A percentile compares a stretch with the other conserved stretches of the same genome.
phyloP scores from a whole-genome alignment of 2,888 invertebrate genomes.

The Apomyelois bistriatella region DNA sequence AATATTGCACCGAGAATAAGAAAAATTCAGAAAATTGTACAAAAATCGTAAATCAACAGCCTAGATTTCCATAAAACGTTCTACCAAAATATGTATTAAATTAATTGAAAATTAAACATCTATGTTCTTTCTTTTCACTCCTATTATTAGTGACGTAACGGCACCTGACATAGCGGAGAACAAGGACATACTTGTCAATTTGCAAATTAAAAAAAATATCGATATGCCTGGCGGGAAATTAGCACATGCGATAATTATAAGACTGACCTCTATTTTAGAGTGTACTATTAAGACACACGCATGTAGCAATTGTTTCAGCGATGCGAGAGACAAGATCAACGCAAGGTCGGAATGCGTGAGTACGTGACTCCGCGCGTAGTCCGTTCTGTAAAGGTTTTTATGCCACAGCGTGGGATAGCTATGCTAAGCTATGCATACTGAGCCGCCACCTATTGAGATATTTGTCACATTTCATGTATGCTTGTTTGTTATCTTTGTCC shows the following conservation, averaged over 20 bases:
- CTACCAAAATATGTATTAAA: too few relatives aligned
- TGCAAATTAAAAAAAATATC: background rate
- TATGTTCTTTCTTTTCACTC: too few relatives aligned
- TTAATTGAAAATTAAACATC: too few relatives aligned
- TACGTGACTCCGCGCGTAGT: background rate
- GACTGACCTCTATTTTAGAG: constrained; percentile 4
- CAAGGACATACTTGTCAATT: too few relatives aligned
- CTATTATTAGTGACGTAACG: too few relatives aligned
- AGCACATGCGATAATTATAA: background rate
- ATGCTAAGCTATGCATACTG: background rate
- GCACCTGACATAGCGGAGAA: background rate
- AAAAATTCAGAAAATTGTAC: too few relatives aligned
- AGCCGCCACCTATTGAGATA: too few relatives aligned
- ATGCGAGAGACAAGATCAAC: constrained; percentile 33
- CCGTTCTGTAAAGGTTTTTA: background rate
- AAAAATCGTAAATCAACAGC: too few relatives aligned
- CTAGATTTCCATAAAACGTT: too few relatives aligned
- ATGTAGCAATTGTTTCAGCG: constrained; percentile 16
- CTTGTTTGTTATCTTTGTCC: too few relatives aligned
- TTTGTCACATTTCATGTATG: too few relatives aligned
- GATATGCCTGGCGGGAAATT: background rate
- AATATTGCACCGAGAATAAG: too few relatives aligned
- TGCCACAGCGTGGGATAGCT: background rate
- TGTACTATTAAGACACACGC: background rate
- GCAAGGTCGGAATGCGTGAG: constrained; percentile 21